Conservation (phyloP, 2,888 invertebrate species). For the Osmoderma eremita region DNA sequence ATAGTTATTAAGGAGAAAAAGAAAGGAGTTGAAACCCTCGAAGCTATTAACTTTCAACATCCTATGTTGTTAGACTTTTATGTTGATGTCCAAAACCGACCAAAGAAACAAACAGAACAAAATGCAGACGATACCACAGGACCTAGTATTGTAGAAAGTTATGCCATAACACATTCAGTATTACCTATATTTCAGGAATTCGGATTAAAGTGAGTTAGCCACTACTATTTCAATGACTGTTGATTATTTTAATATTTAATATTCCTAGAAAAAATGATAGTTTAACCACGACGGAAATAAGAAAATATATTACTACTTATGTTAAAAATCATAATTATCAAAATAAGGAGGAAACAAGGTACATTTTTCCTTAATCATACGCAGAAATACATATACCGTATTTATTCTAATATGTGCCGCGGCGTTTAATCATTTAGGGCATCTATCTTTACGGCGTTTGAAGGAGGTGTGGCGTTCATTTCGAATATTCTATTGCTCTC, state of each 20-base stretch:
- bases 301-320: slow-evolving; percentile 76
- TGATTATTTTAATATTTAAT: slow-evolving; percentile 28
- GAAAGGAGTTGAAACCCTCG: slow-evolving; percentile 85
- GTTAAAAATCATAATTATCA: slow-evolving; percentile 71
- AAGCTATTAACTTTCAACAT: slow-evolving; percentile 72
- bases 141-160: slow-evolving; percentile 72
- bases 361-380: too few species aligned
- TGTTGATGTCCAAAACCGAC: slow-evolving; percentile 59
- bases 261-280: slow-evolving; percentile 58
- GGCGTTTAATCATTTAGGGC: too few species aligned
- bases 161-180: slow-evolving; percentile 74
- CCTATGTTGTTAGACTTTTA: slow-evolving; percentile 65
- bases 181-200: slow-evolving; percentile 70
- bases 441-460: too few species aligned
- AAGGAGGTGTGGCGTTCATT: too few species aligned
- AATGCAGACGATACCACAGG: slow-evolving; percentile 56
- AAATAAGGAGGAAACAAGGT: slow-evolving; percentile 59
- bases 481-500: too few species aligned
- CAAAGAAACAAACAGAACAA: slow-evolving; percentile 51
- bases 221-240: too few species aligned
- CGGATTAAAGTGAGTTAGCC: slow-evolving; percentile 65
- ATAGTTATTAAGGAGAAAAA: slow-evolving; percentile 73
- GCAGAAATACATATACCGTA: too few species aligned
- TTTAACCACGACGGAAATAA: slow-evolving; percentile 68
- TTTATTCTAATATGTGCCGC: too few species aligned